These are phyloP conservation scores for Heterochromis multidens DNA, from an alignment of 2,113 vertebrate species.

Conservation along the genomic window DNA sequence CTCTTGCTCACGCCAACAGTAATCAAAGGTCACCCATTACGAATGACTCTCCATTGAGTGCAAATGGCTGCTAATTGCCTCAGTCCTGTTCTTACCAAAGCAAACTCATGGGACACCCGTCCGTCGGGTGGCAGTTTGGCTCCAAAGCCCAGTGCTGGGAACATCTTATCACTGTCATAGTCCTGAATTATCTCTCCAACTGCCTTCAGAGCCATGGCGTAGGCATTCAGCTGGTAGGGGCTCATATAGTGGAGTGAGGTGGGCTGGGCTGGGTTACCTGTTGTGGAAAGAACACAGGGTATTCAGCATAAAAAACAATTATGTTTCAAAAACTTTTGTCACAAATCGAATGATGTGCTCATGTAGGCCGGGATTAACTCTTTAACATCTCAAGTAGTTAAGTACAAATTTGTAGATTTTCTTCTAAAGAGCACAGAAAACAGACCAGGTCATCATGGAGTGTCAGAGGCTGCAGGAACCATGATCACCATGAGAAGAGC, in stretches of 20 bases:
- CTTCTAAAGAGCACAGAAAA: background rate
- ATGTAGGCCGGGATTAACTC: background rate
- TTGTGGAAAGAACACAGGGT: background rate
- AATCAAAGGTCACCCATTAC: background rate
- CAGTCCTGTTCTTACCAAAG: constrained; percentile 80
- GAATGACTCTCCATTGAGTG: background rate
- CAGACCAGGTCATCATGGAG: background rate
- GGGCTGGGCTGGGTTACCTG: constrained; percentile 95
- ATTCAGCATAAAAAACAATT: background rate
- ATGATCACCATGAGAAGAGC: background rate
- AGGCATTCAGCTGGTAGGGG: constrained; percentile 94
- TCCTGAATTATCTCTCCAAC: constrained; percentile 98
- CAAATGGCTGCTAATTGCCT: background rate
- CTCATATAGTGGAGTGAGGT: constrained; percentile 98
- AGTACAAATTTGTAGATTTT: background rate
- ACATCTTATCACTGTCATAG: constrained; percentile 99
- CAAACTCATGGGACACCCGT: constrained; percentile 95
- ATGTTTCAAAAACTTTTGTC: too few species aligned
- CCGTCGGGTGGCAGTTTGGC: constrained; percentile 96
- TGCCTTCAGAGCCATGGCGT: constrained; percentile 94
- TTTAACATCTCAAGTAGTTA: background rate
- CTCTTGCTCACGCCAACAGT: background rate
- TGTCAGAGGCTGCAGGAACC: background rate
- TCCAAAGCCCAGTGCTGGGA: constrained; percentile 95
- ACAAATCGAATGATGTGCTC: background rate